These are phyloP conservation scores for Eupristina koningsbergeri DNA, from an alignment of 1,140 invertebrate genomes.

Conservation along the genomic window DNA sequence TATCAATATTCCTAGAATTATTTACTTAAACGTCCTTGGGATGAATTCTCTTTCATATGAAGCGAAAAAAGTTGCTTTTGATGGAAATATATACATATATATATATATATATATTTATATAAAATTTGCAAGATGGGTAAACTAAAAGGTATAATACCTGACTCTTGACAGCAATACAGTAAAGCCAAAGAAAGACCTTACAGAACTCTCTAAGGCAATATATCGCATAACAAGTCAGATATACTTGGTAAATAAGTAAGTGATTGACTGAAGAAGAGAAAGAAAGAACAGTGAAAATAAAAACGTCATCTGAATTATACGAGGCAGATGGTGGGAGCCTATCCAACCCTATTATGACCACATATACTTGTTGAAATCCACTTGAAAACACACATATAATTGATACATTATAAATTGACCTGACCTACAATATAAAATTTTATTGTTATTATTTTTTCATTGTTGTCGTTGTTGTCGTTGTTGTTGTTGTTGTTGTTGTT, in stretches of 20 bases:
- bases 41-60: conserved; percentile 36
- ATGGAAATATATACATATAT: neutral
- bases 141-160: conserved; percentile 48
- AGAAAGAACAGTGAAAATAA: neutral
- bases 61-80: no score
- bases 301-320: neutral
- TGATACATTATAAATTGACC: no score
- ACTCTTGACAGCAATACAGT: conserved; percentile 39
- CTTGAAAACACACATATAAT: no score
- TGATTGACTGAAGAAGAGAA: neutral
- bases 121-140: conserved; percentile 1
- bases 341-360: conserved; percentile 54
- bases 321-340: neutral
- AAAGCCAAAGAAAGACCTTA: no score
- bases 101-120: conserved; percentile 1
- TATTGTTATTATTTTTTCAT: no score
- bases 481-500: no score
- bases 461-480: no score
- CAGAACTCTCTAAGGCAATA: conserved; percentile 57
- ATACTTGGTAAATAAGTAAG: neutral
- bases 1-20: conserved; percentile 18
- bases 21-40: conserved; percentile 32
- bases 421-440: no score
- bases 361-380: conserved; percentile 54
- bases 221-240: neutral